Evolutionary conservation across 2,113 vertebrate genomes (phyloP).

Genomic region (Carlito syrichta): DNA sequence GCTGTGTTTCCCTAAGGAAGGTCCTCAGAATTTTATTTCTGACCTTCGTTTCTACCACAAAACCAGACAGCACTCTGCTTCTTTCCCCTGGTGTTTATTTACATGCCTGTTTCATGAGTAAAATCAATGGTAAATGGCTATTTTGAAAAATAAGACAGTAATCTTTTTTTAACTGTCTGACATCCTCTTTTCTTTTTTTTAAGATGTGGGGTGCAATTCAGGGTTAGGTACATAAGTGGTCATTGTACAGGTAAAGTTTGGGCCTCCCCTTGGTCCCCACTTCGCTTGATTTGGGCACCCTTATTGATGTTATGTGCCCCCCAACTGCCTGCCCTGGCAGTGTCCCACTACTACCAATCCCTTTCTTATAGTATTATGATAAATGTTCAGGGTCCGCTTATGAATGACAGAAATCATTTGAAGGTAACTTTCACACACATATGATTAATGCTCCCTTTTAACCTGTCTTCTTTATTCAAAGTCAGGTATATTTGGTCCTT

Average conservation of each 20-base stretch:
- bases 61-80: background rate
- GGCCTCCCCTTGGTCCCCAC: too few species aligned
- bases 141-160: slow-evolving; percentile 26
- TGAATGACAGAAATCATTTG: slow-evolving; percentile 29
- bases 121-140: slow-evolving; percentile 24
- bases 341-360: too few species aligned
- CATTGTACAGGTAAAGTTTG: too few species aligned
- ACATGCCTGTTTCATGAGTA: background rate
- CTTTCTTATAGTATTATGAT: too few species aligned
- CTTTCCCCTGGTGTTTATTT: slow-evolving; percentile 25
- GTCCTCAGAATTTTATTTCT: background rate
- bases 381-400: too few species aligned
- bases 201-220: too few species aligned
- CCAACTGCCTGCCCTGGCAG: too few species aligned
- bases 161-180: too few species aligned
- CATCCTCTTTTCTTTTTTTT: too few species aligned
- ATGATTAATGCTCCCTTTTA: slow-evolving; percentile 15
- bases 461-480: slow-evolving; percentile 34
- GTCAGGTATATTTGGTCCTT: background rate
- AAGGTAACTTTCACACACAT: background rate
- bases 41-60: background rate
- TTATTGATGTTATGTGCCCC: too few species aligned
- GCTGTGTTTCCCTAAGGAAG: background rate
- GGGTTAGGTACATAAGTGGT: too few species aligned
- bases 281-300: too few species aligned